Percentiles rank a stretch among this genome's conserved stretches.
These are phyloP conservation scores for Lordiphosa stackelbergi DNA, from an alignment of 1,140 invertebrate species.

Conservation along the genomic window DNA sequence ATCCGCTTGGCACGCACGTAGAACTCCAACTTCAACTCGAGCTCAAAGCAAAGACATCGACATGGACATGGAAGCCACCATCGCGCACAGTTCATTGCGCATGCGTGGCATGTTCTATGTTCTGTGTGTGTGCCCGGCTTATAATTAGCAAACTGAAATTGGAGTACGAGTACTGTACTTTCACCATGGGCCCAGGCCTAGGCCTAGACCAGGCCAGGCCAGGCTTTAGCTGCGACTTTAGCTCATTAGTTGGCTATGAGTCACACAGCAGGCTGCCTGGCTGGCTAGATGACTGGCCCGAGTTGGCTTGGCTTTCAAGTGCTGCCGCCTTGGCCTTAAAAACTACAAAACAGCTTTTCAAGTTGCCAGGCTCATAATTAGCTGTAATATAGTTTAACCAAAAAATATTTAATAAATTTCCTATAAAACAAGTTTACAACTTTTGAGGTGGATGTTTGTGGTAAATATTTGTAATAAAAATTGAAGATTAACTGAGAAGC, in stretches of 20 bases:
- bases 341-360: slow-evolving; percentile 47
- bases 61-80: slow-evolving; percentile 25
- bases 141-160: slow-evolving; percentile 65
- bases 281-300: no score
- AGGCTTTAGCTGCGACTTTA: slow-evolving; percentile 5
- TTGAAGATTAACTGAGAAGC: no score
- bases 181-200: slow-evolving; percentile 31
- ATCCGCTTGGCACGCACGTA: slow-evolving; percentile 75
- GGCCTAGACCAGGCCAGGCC: slow-evolving; percentile 20
- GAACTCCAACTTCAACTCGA: slow-evolving; percentile 17
- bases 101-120: slow-evolving; percentile 53
- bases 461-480: no score
- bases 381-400: slow-evolving; percentile 54
- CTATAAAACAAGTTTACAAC: background rate
- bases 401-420: no score
- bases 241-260: slow-evolving; percentile 64
- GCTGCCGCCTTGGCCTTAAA: slow-evolving; percentile 58
- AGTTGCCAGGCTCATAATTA: slow-evolving; percentile 52
- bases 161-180: slow-evolving; percentile 50
- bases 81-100: slow-evolving; percentile 53
- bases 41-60: slow-evolving; percentile 11
- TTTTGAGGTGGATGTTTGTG: no score
- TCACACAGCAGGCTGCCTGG: slow-evolving; percentile 47
- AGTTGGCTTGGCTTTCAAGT: slow-evolving; percentile 15
- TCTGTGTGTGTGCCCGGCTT: slow-evolving; percentile 33